These are phyloP conservation scores for Chaunax sp. DNA, from an alignment of 2,797 vertebrate species.

Conservation along the genomic window DNA sequence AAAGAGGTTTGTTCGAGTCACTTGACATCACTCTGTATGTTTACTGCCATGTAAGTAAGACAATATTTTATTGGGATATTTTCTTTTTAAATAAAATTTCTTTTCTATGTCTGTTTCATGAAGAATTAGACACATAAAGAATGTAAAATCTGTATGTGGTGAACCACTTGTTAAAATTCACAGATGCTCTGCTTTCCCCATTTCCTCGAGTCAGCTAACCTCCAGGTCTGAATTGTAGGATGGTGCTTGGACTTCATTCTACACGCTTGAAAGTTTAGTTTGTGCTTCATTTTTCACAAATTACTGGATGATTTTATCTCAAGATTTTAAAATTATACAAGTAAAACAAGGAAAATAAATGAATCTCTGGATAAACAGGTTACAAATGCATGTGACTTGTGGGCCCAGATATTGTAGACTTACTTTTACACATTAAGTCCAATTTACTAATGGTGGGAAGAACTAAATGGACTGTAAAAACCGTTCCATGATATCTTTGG, in stretches of 20 bases:
- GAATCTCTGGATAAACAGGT: too few relatives aligned
- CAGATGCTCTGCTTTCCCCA: not conserved
- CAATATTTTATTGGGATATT: constrained; percentile 52
- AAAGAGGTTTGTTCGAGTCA: constrained; percentile 2
- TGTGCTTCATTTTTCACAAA: not conserved
- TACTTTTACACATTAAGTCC: too few relatives aligned
- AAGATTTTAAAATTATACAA: not conserved
- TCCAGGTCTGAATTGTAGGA: not conserved
- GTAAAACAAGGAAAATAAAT: constrained; percentile 1
- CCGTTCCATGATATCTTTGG: not conserved
- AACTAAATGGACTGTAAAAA: not conserved
- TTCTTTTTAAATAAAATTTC: constrained; percentile 66
- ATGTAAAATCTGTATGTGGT: too few relatives aligned
- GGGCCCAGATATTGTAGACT: too few relatives aligned
- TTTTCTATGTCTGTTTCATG: too few relatives aligned
- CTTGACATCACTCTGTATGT: constrained; percentile 27
- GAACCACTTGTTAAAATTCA: too few relatives aligned
- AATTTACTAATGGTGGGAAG: too few relatives aligned
- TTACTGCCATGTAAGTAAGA: constrained; percentile 25
- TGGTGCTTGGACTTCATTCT: not conserved
- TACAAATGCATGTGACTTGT: too few relatives aligned
- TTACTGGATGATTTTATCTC: not conserved
- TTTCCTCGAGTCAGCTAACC: not conserved
- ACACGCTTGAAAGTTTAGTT: not conserved
- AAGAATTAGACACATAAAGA: too few relatives aligned